phyloP scores from a whole-genome alignment of 2,113 vertebrate species.

The Eolophus roseicapilla region DNA sequence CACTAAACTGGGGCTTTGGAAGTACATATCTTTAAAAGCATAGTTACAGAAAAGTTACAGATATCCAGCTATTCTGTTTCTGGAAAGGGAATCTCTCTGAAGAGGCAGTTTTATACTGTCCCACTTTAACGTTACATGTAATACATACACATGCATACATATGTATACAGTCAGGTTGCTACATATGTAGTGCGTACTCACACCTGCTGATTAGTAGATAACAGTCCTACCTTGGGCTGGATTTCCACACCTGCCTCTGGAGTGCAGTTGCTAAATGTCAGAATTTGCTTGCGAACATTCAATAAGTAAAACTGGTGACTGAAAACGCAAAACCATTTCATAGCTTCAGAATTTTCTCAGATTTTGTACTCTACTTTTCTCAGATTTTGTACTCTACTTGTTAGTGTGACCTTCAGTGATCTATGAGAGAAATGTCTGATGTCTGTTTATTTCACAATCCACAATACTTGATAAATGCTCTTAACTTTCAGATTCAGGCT shows the following conservation, averaged over 20 bases:
- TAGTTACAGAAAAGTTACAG: background rate
- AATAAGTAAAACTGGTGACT: background rate
- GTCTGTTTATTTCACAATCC: background rate
- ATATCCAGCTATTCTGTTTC: background rate
- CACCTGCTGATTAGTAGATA: background rate
- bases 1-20: background rate
- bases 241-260: background rate
- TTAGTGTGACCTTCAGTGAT: background rate
- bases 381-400: background rate
- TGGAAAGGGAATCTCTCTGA: background rate
- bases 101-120: background rate
- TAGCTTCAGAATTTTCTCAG: background rate
- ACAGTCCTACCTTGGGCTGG: background rate
- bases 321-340: background rate
- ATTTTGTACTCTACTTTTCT: background rate
- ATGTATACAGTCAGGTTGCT: rapidly evolving
- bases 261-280: background rate
- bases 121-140: background rate
- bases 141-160: rapidly evolving
- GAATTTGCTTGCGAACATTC: background rate
- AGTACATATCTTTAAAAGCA: background rate
- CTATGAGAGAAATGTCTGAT: background rate
- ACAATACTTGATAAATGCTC: background rate
- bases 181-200: background rate
- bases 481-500: background rate